These are phyloP conservation scores for Drosophila nr. medialis DNA, from an alignment of 2,888 invertebrate genomes.

Conservation along the genomic window DNA sequence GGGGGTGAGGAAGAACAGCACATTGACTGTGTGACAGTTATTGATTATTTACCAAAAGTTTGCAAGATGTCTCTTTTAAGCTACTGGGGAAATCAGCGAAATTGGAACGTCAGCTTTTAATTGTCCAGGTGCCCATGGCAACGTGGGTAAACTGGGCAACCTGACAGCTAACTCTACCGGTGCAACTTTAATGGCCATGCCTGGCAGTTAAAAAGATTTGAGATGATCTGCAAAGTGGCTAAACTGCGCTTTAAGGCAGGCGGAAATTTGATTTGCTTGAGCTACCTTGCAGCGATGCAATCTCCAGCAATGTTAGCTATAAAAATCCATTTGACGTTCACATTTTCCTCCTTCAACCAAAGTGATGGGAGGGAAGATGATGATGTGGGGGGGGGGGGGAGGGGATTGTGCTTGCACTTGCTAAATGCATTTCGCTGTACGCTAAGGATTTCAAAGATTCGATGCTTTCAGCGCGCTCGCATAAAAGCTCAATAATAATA, in stretches of 20 bases:
- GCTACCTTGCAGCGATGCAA: slow-evolving; percentile 20
- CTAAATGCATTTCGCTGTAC: slow-evolving; percentile 62
- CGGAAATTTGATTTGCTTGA: slow-evolving; percentile 72
- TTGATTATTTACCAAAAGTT: slow-evolving; percentile 65
- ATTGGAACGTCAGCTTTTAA: slow-evolving; percentile 60
- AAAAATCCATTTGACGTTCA: slow-evolving; percentile 55
- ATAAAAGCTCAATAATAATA: slow-evolving; percentile 72
- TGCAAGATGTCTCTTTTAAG: slow-evolving; percentile 18
- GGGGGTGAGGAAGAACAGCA: not conserved
- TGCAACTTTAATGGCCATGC: slow-evolving; percentile 47
- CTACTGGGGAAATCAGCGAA: slow-evolving; percentile 68
- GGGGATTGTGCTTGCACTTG: not conserved
- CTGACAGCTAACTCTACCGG: slow-evolving; percentile 19
- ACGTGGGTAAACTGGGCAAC: slow-evolving; percentile 20
- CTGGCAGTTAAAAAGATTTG: slow-evolving; percentile 37
- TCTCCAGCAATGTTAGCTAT: slow-evolving; percentile 21
- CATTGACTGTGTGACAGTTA: slow-evolving; percentile 64
- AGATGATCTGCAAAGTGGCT: slow-evolving; percentile 45
- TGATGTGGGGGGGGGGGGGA: not conserved
- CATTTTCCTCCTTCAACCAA: slow-evolving; percentile 32
- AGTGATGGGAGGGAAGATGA: not conserved
- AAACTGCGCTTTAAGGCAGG: slow-evolving; percentile 52
- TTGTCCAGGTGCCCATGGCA: slow-evolving; percentile 54
- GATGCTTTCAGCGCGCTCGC: slow-evolving; percentile 45
- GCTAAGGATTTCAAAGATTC: slow-evolving; percentile 49